Percentiles rank a stretch among this genome's conserved stretches.
Evolutionary conservation across 2,113 vertebrate species (phyloP).

Genomic region (Gavialis gangeticus): DNA sequence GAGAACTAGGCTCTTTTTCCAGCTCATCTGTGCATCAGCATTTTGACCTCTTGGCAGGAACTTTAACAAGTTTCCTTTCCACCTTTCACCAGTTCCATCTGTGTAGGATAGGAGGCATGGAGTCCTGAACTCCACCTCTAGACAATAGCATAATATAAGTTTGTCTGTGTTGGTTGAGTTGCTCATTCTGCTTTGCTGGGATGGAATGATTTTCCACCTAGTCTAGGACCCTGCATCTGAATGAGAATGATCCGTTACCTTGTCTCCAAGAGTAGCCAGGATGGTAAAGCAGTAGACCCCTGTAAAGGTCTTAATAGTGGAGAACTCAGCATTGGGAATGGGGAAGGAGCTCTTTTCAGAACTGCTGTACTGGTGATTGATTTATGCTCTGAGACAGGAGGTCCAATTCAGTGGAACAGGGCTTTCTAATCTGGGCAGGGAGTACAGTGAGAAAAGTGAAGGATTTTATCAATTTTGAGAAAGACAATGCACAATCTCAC

Average conservation of each 20-base stretch:
- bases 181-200: neutral
- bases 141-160: neutral
- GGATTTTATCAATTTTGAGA: neutral
- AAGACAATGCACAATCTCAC: neutral
- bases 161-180: accelerated
- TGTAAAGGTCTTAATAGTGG: neutral
- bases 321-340: neutral
- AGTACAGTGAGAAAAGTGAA: neutral
- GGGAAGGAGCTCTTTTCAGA: neutral
- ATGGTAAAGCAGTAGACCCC: neutral
- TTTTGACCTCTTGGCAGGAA: neutral
- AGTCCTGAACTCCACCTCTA: neutral
- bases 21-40: no score
- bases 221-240: neutral
- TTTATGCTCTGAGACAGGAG: neutral
- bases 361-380: neutral
- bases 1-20: neutral
- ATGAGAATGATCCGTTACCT: neutral
- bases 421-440: neutral
- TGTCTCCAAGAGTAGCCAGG: neutral
- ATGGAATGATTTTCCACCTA: neutral
- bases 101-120: neutral
- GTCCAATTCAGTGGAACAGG: neutral
- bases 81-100: no score
- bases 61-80: no score